Conservation (phyloP, 64 coral and sea anemone species). For the Porites lutea region DNA sequence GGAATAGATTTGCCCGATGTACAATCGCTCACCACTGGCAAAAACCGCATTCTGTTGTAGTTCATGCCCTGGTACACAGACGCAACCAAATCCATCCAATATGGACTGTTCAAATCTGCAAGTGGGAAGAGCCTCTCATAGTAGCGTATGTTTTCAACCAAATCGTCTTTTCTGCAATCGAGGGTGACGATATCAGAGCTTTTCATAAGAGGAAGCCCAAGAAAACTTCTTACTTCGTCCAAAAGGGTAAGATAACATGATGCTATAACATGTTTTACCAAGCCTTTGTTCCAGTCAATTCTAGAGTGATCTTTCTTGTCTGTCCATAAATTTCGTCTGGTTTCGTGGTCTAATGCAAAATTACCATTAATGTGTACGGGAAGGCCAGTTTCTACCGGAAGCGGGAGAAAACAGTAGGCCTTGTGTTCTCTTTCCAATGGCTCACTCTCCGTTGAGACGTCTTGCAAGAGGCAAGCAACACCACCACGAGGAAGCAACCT, state of each 20-base stretch:
- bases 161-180: not conserved
- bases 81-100: constrained; percentile 41
- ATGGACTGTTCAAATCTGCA: not conserved
- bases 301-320: constrained; percentile 41
- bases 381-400: constrained; percentile 71
- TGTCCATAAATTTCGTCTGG: constrained; percentile 79
- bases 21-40: constrained; percentile 46
- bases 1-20: not conserved
- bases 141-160: not conserved
- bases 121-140: constrained; percentile 15
- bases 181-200: not conserved
- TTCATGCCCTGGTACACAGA: constrained; percentile 66
- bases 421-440: not conserved
- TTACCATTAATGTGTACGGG: constrained; percentile 91
- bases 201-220: not conserved
- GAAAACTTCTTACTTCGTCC: constrained; percentile 27
- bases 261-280: constrained; percentile 68
- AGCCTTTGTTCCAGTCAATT: constrained; percentile 69
- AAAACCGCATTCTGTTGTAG: constrained; percentile 25
- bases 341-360: constrained; percentile 93
- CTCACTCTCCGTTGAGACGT: no score
- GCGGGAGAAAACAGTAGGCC: constrained; percentile 91
- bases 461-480: constrained; percentile 49
- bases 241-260: constrained; percentile 80
- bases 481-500: constrained; percentile 82